Evolutionary conservation across 2,113 vertebrate species (phyloP).

Genomic region (Tupaia tana): DNA sequence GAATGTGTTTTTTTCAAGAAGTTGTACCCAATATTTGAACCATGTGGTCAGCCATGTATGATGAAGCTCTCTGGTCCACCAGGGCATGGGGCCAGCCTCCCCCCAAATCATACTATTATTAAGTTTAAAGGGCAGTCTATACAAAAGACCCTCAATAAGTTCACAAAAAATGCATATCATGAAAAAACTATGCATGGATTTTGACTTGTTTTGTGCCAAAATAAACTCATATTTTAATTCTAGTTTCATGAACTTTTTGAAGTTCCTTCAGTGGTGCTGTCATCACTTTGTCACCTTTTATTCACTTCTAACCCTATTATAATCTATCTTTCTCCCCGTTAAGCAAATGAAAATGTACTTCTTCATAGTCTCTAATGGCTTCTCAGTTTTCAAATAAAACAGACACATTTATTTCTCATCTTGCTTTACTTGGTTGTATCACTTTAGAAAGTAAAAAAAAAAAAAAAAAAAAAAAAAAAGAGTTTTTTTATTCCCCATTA

Average conservation of each 20-base stretch:
- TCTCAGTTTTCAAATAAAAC: not conserved
- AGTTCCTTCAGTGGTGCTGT: not conserved
- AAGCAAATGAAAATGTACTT: slow-evolving; percentile 16
- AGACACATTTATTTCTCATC: not conserved
- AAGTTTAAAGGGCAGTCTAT: not conserved
- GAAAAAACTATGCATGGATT: too few species aligned
- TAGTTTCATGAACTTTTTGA: too few species aligned
- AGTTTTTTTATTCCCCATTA: not conserved
- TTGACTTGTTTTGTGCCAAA: too few species aligned
- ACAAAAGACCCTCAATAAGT: too few species aligned
- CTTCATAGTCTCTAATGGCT: not conserved
- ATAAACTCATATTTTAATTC: too few species aligned
- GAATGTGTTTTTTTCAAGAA: too few species aligned
- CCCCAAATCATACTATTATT: too few species aligned
- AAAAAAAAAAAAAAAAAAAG: not conserved
- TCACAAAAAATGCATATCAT: too few species aligned
- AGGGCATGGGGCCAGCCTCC: too few species aligned
- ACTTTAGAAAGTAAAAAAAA: not conserved
- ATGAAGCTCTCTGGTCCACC: too few species aligned
- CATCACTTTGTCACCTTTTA: not conserved
- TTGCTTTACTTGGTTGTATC: not conserved
- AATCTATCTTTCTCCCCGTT: not conserved
- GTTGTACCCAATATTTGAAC: too few species aligned
- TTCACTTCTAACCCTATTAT: not conserved
- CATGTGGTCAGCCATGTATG: too few species aligned